These are phyloP conservation scores for Oligia strigilis DNA, from an alignment of 2,888 invertebrate genomes.

Conservation along the genomic window DNA sequence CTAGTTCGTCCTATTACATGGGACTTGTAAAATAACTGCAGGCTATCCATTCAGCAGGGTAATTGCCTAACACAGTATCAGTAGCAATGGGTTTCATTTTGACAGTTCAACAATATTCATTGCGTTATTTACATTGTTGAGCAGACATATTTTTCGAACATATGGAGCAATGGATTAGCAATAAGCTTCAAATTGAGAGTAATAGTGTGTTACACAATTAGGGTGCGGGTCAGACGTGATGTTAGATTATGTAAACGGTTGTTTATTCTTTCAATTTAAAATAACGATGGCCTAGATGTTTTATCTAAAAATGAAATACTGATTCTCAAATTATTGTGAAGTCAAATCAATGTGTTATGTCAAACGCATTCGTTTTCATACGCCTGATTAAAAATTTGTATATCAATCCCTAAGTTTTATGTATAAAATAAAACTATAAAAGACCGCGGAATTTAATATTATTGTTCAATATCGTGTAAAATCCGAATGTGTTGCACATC, in stretches of 20 bases:
- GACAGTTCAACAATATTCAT: no score
- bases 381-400: conserved; percentile 1
- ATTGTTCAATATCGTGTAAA: not conserved
- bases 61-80: no score
- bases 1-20: not conserved
- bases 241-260: not conserved
- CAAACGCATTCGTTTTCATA: not conserved
- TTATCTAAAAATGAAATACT: not conserved
- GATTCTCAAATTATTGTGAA: not conserved
- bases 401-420: conserved; percentile 6
- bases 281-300: not conserved
- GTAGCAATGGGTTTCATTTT: no score
- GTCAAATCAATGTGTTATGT: not conserved
- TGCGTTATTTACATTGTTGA: no score
- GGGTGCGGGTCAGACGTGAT: not conserved
- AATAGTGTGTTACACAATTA: no score
- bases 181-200: no score
- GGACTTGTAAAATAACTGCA: not conserved
- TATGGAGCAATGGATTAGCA: no score
- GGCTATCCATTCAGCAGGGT: not conserved
- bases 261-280: not conserved
- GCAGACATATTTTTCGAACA: no score
- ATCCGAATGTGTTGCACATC: not conserved
- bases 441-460: not conserved
- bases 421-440: not conserved